These are phyloP conservation scores for Drymodes brunneopygia DNA, from an alignment of 2,113 vertebrate genomes.

Conservation along the genomic window DNA sequence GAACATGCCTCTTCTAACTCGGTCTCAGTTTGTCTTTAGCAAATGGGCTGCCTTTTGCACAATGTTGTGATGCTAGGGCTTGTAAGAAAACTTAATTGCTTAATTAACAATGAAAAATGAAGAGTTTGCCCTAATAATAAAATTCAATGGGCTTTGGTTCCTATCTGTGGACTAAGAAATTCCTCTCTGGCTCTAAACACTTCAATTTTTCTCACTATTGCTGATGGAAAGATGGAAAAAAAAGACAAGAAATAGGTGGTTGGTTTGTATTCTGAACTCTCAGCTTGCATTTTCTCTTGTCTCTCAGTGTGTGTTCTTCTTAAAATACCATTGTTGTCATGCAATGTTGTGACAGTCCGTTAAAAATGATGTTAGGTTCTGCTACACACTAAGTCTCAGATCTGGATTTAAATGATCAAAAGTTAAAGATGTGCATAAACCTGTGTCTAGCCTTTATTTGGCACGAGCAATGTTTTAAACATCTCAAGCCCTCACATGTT, in stretches of 20 bases:
- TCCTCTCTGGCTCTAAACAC: slow-evolving; percentile 57
- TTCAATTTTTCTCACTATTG: slow-evolving; percentile 55
- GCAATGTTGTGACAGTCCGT: slow-evolving; percentile 20
- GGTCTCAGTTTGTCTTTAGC: slow-evolving; percentile 66
- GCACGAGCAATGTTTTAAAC: background rate
- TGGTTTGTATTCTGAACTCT: slow-evolving; percentile 51
- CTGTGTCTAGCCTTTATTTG: background rate
- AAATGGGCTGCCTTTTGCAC: slow-evolving; percentile 62
- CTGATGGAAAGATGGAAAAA: slow-evolving; percentile 39
- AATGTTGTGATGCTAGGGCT: slow-evolving; percentile 44
- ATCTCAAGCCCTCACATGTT: background rate
- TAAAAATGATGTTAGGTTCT: slow-evolving; percentile 6
- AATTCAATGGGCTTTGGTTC: slow-evolving; percentile 28
- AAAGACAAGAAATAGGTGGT: slow-evolving; percentile 35
- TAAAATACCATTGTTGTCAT: slow-evolving; percentile 30
- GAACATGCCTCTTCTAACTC: slow-evolving; percentile 58
- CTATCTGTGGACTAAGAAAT: slow-evolving; percentile 50
- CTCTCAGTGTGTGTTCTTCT: slow-evolving; percentile 31
- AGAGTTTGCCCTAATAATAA: slow-evolving; percentile 73
- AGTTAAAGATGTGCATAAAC: background rate
- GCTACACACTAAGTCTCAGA: background rate
- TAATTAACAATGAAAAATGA: slow-evolving; percentile 71
- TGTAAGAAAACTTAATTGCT: slow-evolving; percentile 48
- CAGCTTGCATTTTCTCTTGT: slow-evolving; percentile 45
- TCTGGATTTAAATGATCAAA: background rate